Evolutionary conservation across 2,888 invertebrate species (phyloP).

Genomic region (Leistus spinibarbis): DNA sequence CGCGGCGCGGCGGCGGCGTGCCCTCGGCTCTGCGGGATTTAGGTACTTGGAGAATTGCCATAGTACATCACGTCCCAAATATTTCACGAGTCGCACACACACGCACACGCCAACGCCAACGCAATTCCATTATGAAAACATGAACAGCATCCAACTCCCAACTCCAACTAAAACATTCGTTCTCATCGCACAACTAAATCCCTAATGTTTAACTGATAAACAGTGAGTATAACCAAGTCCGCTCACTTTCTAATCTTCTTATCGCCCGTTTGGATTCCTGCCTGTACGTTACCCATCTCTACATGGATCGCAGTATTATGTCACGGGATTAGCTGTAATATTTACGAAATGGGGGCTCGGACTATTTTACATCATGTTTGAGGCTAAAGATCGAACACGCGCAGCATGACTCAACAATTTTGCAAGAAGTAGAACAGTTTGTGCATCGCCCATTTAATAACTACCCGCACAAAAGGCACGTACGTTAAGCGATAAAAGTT

Average conservation of each 20-base stretch:
- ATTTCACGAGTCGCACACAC: conserved; percentile 23
- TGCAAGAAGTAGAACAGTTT: neutral
- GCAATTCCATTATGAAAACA: neutral
- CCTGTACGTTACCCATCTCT: neutral
- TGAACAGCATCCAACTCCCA: neutral
- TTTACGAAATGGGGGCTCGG: neutral
- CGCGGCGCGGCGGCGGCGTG: neutral
- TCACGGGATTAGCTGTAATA: neutral
- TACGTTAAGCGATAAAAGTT: conserved; percentile 36
- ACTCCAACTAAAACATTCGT: neutral
- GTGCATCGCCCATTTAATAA: conserved; percentile 30
- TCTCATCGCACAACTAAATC: neutral
- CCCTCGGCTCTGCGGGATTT: conserved; percentile 2
- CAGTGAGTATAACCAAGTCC: neutral
- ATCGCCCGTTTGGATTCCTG: neutral
- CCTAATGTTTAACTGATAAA: neutral
- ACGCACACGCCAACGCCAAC: too few species aligned
- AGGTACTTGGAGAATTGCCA: conserved; percentile 8
- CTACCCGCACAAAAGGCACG: conserved; percentile 31
- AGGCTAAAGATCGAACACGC: neutral
- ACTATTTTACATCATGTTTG: neutral
- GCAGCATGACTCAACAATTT: neutral
- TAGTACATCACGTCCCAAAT: neutral
- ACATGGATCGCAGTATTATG: neutral
- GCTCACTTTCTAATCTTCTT: neutral